Evolutionary conservation across 1,140 invertebrate genomes (phyloP), one percentile per base, ranked within the genome.

Genomic region (Spodoptera litura): DNA sequence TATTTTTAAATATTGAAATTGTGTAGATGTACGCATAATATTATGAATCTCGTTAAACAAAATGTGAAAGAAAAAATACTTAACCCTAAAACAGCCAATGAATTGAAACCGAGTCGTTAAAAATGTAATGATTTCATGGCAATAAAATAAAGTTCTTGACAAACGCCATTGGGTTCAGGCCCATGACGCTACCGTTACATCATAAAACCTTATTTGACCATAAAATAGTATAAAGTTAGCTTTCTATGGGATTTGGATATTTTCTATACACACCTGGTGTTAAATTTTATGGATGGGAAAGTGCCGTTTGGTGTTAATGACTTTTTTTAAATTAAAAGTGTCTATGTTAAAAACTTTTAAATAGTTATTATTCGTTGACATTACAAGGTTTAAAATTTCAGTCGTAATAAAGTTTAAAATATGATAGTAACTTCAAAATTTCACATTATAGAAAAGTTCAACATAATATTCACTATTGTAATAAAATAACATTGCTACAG

Each of bases 141-240:
- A 44, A 9, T 59, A 73, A 73, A 73, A 44, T 62, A 49, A 49
- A 56, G 38, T 31, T 35, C 35, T 59, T 59, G 71, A 49, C 38
- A 59, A 38, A 20, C 38, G 35, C n/a, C n/a, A 20, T n/a, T 27
- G 10, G 15, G 20, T 56, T 20, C 20, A 2, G 5, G 13, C 8
- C 12, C n/a, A 44, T 49, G n/a, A 49, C n/a, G 71, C 71, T 73
- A 59, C 71, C 38, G 71, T 59, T 59, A 49, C n/a, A 38, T 35
- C 35, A 51, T 73, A 49, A 73, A 73, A 73, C 12, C 15, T 58
- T 59, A 73, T 73, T 68, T 68, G 64, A 53, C 20, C 49, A 53
- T 68, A 68, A 68, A 68, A 68, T 11, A 12, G 12, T 25, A 58
- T 35, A 12, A 44, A 59, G 38, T 44, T 8, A 59, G 10, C 51